Evolutionary conservation across 2,113 vertebrate species (phyloP), one percentile per base, ranked within the genome.

Genomic region (Oplegnathus fasciatus): DNA sequence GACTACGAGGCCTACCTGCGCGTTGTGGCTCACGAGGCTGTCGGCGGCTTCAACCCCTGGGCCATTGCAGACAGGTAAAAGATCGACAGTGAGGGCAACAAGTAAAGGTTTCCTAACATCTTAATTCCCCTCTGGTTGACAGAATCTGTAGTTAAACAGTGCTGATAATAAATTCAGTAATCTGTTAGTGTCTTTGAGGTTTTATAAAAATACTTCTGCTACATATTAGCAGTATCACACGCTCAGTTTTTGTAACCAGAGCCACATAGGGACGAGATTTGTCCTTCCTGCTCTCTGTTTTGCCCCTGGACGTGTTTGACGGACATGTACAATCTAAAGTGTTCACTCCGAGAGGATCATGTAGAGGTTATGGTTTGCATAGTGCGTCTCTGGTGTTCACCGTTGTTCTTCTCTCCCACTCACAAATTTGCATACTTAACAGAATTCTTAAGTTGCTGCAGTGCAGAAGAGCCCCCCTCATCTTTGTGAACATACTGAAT

Each of bases 41-140:
- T 97, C 30, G 97, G 96, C 64, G 92, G 89, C 86, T 97, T 99
- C 71, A 84, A 97, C 84, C 97, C 97, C 1, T 98, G 97, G 97
- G 93, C 94, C 32, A 91, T 98, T 14, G 95, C 96, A 46, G 95
- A 98, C 88, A 97, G 98, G 98, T 99, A 94, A 89, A 75, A 44
- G 6, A 46, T n/a, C 28, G 11, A 55, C 32, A 30, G 32, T 5
- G 9, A 55, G 15, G 52, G 20, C 37, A 34, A n/a, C 52, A 50
- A 22, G 7, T 1, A 6, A 60, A 24, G 4, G 34, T 64, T 55
- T 70, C 40, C 20, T 6, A 44, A 37, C 68, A 24, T 24, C 70
- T 52, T 8, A 2, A 18, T 28, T 34, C 13, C 22, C 44, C 46
- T 48, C 20, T 61, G 20, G 4, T 17, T 46, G 66, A 42, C 24